These are phyloP conservation scores for Dreissena polymorpha DNA, from an alignment of 1,140 invertebrate species.

Conservation along the genomic window DNA sequence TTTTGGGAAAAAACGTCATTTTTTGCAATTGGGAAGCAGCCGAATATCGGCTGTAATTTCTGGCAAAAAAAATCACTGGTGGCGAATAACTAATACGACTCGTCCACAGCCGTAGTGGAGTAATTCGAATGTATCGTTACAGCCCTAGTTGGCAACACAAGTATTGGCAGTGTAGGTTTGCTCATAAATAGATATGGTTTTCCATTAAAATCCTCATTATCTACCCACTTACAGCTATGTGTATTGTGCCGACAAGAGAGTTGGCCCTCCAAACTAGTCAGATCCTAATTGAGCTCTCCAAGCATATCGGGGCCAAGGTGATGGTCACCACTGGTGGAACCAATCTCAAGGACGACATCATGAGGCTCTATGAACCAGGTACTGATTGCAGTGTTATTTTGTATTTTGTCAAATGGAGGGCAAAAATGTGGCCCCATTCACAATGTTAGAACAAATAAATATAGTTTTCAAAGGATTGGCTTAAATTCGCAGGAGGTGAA, in stretches of 20 bases:
- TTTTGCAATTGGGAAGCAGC: too few species aligned
- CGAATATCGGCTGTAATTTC: too few species aligned
- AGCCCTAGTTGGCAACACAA: too few species aligned
- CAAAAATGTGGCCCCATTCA: neutral
- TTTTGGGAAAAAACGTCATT: too few species aligned
- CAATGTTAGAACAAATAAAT: neutral
- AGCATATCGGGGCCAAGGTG: conserved; percentile 86
- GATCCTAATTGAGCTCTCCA: conserved; percentile 99
- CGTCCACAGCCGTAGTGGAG: too few species aligned
- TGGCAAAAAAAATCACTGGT: too few species aligned
- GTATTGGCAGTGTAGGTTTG: too few species aligned
- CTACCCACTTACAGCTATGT: conserved; percentile 92
- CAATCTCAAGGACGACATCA: conserved; percentile 99
- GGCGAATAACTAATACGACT: too few species aligned
- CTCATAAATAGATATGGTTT: too few species aligned
- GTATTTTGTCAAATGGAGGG: neutral
- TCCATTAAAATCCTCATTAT: neutral
- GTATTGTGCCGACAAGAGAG: conserved; percentile 99
- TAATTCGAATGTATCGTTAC: too few species aligned
- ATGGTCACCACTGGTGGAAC: conserved; percentile 99
- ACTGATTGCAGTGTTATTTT: conserved; percentile 9
- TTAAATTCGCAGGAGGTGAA: neutral
- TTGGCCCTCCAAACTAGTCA: conserved; percentile 99
- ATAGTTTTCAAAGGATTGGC: neutral
- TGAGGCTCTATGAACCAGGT: conserved; percentile 98